Percentiles rank a stretch among this genome's conserved stretches.
These are phyloP conservation scores for Acrossocheilus wenchowensis DNA, from an alignment of 2,797 vertebrate genomes.

Conservation along the genomic window DNA sequence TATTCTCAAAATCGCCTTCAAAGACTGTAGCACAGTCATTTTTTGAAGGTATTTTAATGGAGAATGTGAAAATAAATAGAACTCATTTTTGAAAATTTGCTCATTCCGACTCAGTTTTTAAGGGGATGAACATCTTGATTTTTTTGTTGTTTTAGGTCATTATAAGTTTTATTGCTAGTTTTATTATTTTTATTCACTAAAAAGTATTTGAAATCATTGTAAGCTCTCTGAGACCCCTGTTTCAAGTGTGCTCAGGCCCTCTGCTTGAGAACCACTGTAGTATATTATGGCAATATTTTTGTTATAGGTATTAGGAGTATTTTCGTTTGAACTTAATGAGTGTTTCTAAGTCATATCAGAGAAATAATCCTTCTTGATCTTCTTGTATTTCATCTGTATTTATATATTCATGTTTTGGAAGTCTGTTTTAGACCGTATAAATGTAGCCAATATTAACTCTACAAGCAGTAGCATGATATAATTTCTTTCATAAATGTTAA, in stretches of 20 bases:
- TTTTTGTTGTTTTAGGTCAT: background rate
- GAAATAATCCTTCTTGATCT: background rate
- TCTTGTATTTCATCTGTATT: background rate
- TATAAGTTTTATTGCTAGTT: background rate
- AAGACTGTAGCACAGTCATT: too few relatives aligned
- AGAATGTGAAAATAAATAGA: too few relatives aligned
- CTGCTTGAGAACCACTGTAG: background rate
- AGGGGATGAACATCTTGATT: background rate
- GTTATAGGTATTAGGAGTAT: background rate
- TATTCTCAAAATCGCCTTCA: too few relatives aligned
- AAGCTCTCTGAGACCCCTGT: too few relatives aligned
- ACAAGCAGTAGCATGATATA: background rate
- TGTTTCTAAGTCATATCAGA: background rate
- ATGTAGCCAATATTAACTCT: background rate
- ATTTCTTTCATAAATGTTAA: background rate
- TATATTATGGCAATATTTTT: background rate
- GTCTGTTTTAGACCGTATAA: background rate
- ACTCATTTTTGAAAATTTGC: too few relatives aligned
- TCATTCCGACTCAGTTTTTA: too few relatives aligned
- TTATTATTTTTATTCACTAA: too few relatives aligned
- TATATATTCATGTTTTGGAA: background rate
- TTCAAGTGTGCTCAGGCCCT: background rate
- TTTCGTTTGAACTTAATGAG: background rate
- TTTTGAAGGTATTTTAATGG: too few relatives aligned
- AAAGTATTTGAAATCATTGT: too few relatives aligned